phyloP scores from a whole-genome alignment of 1,140 invertebrate genomes.

The Nasonia vitripennis region DNA sequence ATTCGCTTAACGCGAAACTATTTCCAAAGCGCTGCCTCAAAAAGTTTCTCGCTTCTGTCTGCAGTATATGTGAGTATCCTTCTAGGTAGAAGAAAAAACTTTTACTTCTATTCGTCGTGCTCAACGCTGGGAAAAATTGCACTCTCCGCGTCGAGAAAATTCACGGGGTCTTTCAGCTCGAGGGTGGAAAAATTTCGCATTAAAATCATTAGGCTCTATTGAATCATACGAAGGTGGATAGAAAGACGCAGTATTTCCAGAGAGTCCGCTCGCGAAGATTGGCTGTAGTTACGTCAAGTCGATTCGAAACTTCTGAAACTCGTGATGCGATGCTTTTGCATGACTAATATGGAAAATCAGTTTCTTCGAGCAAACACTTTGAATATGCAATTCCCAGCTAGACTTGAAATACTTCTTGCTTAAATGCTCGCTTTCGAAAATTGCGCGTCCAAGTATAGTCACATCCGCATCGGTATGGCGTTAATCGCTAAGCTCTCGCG shows the following conservation, averaged over 20 bases:
- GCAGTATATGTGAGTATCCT: not conserved
- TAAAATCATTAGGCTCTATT: not conserved
- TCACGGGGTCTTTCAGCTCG: not conserved
- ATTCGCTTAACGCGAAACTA: slow-evolving; percentile 48
- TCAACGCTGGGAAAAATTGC: not conserved
- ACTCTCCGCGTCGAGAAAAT: not conserved
- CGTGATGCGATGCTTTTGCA: too few relatives aligned
- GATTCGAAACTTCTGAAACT: too few relatives aligned
- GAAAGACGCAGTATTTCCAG: too few relatives aligned
- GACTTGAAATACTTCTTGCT: too few relatives aligned
- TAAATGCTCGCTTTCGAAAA: not conserved
- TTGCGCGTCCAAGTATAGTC: not conserved
- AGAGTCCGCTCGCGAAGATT: too few relatives aligned
- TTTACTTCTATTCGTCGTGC: not conserved
- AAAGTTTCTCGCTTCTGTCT: slow-evolving; percentile 18
- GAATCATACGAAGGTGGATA: not conserved
- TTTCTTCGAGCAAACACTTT: too few relatives aligned
- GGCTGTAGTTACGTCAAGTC: too few relatives aligned
- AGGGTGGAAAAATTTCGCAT: not conserved
- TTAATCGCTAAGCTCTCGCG: not conserved
- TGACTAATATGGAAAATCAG: too few relatives aligned
- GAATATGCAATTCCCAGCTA: too few relatives aligned
- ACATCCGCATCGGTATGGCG: too few relatives aligned
- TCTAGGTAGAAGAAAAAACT: not conserved
- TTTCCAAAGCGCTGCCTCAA: slow-evolving; percentile 13